Conservation (phyloP, 2,113 vertebrate genomes). For the Monopterus albus region DNA sequence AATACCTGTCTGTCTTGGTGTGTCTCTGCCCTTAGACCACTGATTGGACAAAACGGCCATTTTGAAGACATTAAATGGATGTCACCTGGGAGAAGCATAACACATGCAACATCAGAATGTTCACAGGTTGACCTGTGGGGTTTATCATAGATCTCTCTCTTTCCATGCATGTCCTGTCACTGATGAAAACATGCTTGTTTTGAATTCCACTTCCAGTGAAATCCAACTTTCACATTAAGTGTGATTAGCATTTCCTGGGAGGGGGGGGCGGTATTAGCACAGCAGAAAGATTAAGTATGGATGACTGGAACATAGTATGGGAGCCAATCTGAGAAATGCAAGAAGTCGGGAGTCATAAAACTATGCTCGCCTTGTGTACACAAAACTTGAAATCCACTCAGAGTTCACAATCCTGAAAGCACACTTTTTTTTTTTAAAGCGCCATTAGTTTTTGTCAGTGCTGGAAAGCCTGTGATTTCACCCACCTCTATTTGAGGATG, state of each 20-base stretch:
- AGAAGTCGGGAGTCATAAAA: conserved; percentile 8
- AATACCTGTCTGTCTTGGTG: too few relatives aligned
- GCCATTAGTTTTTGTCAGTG: background rate
- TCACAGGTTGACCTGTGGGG: too few relatives aligned
- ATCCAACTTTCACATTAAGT: conserved; percentile 4
- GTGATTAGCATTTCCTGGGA: conserved; percentile 1
- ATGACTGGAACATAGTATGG: background rate
- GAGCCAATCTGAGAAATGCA: background rate
- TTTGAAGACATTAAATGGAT: too few relatives aligned
- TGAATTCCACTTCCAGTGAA: conserved; percentile 8
- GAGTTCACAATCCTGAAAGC: background rate
- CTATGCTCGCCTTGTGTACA: background rate
- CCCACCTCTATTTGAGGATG: background rate
- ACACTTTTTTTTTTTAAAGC: background rate
- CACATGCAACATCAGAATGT: too few relatives aligned
- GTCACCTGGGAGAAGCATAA: too few relatives aligned
- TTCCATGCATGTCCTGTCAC: too few relatives aligned
- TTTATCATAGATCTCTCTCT: too few relatives aligned
- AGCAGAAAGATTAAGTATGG: background rate
- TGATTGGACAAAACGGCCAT: too few relatives aligned
- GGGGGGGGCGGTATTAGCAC: background rate
- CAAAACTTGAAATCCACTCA: background rate
- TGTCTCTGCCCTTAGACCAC: too few relatives aligned
- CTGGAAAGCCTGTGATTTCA: background rate
- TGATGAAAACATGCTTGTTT: too few relatives aligned